Conservation (phyloP, 2,113 vertebrate genomes). For the Leucosticte australis region DNA sequence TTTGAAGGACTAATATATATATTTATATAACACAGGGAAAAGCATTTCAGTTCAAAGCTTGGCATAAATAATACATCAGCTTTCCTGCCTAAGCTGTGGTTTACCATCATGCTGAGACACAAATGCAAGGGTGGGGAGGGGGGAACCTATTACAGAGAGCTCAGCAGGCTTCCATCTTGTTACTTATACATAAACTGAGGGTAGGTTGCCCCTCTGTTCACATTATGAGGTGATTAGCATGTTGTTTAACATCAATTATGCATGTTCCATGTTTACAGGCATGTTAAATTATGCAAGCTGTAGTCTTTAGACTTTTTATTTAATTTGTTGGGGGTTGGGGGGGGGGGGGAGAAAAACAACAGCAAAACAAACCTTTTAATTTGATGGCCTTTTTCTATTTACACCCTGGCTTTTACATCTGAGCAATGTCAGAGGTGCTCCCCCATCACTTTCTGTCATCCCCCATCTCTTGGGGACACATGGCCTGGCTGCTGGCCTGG, state of each 20-base stretch:
- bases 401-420: background rate
- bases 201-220: background rate
- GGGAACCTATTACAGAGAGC: background rate
- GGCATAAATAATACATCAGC: conserved; percentile 47
- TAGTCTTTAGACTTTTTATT: conserved; percentile 39
- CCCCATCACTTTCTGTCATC: background rate
- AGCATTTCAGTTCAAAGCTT: conserved; percentile 22
- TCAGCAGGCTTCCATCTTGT: conserved; percentile 41
- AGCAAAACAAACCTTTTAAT: background rate
- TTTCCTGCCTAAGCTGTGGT: conserved; percentile 25
- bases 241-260: conserved; percentile 62
- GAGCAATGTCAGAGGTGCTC: background rate
- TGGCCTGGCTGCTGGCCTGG: background rate
- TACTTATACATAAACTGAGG: conserved; percentile 46
- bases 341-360: background rate
- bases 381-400: background rate
- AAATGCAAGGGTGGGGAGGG: background rate
- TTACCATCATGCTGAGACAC: conserved; percentile 23
- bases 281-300: conserved; percentile 60
- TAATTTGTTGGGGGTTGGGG: background rate
- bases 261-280: conserved; percentile 48
- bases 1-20: background rate
- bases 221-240: conserved; percentile 57
- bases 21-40: conserved; percentile 8
- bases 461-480: accelerated